phyloP scores from a whole-genome alignment of 2,888 invertebrate genomes.

The Cephonodes hylas region DNA sequence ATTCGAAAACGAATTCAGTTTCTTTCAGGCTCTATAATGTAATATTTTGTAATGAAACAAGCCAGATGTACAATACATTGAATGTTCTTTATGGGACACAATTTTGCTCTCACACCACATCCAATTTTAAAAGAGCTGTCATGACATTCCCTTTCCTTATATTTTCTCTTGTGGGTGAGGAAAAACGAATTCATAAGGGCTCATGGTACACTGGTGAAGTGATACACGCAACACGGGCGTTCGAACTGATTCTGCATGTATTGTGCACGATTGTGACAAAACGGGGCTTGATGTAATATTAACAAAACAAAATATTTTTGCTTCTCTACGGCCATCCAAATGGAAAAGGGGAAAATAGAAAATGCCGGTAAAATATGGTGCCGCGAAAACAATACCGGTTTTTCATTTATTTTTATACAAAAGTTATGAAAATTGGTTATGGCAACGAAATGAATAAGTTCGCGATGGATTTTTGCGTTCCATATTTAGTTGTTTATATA shows the following conservation, averaged over 20 bases:
- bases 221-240: slow-evolving; percentile 47
- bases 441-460: neutral
- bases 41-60: slow-evolving; percentile 60
- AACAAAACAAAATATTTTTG: slow-evolving; percentile 51
- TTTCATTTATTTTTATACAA: slow-evolving; percentile 9
- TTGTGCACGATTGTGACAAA: slow-evolving; percentile 55
- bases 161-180: slow-evolving; percentile 31
- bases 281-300: slow-evolving; percentile 51
- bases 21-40: neutral
- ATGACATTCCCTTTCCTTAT: slow-evolving; percentile 7
- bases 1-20: too few relatives aligned
- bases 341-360: slow-evolving; percentile 29
- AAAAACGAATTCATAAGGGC: slow-evolving; percentile 29
- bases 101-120: slow-evolving; percentile 63
- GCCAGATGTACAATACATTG: slow-evolving; percentile 72
- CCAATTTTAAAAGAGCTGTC: slow-evolving; percentile 53
- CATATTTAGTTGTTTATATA: neutral
- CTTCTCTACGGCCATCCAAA: slow-evolving; percentile 34
- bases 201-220: slow-evolving; percentile 34
- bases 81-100: slow-evolving; percentile 73
- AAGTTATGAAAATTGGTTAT: slow-evolving; percentile 3
- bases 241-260: slow-evolving; percentile 42
- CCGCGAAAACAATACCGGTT: neutral
- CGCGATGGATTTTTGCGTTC: neutral
- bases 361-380: slow-evolving; percentile 23